phyloP scores from a whole-genome alignment of 1,140 invertebrate species.

The Drosophila baimaii region DNA sequence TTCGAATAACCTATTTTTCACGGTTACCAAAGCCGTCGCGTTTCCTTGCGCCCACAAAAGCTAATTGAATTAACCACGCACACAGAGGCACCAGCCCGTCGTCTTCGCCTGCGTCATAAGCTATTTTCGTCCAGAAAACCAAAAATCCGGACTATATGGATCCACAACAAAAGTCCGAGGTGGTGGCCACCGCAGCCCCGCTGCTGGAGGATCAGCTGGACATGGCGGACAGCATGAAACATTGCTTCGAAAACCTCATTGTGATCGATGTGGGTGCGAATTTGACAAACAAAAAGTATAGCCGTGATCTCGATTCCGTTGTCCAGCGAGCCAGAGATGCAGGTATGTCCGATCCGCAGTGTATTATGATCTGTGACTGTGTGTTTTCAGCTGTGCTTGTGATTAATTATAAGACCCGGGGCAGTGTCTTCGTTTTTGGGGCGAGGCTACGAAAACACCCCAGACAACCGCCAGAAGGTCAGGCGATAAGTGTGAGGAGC shows the following conservation, averaged over 20 bases:
- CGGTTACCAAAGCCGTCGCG: slow-evolving; percentile 57
- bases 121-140: slow-evolving; percentile 69
- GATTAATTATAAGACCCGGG: slow-evolving; percentile 45
- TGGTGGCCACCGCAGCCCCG: slow-evolving; percentile 38
- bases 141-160: slow-evolving; percentile 60
- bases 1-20: slow-evolving; percentile 17
- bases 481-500: slow-evolving; percentile 34
- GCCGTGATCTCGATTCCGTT: slow-evolving; percentile 95
- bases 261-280: slow-evolving; percentile 97
- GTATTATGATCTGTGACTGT: background rate
- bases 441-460: slow-evolving; percentile 52
- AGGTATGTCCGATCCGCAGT: slow-evolving; percentile 86
- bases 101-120: slow-evolving; percentile 71
- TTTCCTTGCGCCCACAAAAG: slow-evolving; percentile 58
- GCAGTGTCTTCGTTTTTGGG: slow-evolving; percentile 50
- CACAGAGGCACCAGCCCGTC: slow-evolving; percentile 41
- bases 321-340: slow-evolving; percentile 96
- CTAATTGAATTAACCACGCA: slow-evolving; percentile 78
- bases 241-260: slow-evolving; percentile 93
- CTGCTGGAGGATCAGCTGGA: slow-evolving; percentile 66
- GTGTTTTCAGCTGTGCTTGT: slow-evolving; percentile 25
- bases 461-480: slow-evolving; percentile 52
- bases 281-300: slow-evolving; percentile 97
- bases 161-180: slow-evolving; percentile 55
- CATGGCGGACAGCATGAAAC: slow-evolving; percentile 77